These are phyloP conservation scores for Gymnopithys bicolor DNA, from an alignment of 2,797 vertebrate species.

Conservation along the genomic window DNA sequence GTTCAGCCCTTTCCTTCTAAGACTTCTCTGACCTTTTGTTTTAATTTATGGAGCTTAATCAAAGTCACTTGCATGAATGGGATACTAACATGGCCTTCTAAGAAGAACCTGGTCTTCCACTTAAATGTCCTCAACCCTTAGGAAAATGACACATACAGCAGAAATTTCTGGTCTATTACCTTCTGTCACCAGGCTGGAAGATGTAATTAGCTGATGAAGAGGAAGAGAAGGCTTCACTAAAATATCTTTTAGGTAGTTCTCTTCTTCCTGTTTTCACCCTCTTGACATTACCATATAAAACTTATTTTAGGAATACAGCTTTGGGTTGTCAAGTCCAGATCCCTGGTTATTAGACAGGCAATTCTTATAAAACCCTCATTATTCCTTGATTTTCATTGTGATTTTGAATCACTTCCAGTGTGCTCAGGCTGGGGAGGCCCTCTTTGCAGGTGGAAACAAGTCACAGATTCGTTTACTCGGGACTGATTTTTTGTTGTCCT, in stretches of 20 bases:
- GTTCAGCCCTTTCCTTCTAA: background rate
- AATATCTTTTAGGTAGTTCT: background rate
- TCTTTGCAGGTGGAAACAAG: constrained; percentile 56
- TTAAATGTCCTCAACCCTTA: background rate
- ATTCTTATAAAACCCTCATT: background rate
- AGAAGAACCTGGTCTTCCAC: background rate
- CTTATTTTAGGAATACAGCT: background rate
- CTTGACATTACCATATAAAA: background rate
- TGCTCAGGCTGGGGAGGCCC: background rate
- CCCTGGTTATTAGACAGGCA: background rate
- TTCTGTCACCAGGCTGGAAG: background rate
- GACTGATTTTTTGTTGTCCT: constrained; percentile 18
- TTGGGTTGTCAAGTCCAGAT: background rate
- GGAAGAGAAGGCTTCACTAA: background rate
- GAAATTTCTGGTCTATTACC: background rate
- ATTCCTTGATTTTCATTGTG: background rate
- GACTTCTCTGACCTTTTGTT: background rate
- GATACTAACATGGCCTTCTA: background rate
- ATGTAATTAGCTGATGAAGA: background rate
- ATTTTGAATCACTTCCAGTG: background rate
- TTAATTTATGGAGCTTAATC: background rate
- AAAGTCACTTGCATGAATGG: background rate
- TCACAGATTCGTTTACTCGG: background rate
- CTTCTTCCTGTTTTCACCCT: background rate
- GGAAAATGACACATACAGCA: background rate